A percentile compares a stretch with the other conserved stretches of the same genome.
Conservation (phyloP, 2,113 vertebrate species). For the Odobenus rosmarus region DNA sequence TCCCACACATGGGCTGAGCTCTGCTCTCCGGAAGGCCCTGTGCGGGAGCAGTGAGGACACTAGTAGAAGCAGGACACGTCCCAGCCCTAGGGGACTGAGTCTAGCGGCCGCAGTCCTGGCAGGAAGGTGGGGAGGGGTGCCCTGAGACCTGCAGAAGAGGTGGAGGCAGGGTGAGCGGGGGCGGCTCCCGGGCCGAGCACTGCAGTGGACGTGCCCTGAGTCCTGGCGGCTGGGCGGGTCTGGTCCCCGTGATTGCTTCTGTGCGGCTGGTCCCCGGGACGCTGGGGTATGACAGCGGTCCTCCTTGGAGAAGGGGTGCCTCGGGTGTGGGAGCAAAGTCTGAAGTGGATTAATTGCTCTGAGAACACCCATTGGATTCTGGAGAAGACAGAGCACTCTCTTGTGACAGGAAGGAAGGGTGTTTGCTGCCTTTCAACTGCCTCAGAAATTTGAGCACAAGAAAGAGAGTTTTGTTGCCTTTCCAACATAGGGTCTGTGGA, state of each 20-base stretch:
- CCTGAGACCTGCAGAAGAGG: background rate
- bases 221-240: too few species aligned
- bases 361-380: background rate
- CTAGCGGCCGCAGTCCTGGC: rapidly evolving
- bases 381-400: too few species aligned
- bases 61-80: background rate
- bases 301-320: background rate
- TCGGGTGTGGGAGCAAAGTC: background rate
- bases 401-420: background rate
- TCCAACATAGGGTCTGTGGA: background rate
- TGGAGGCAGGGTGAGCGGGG: background rate
- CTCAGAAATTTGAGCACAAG: background rate
- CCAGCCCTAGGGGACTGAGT: background rate
- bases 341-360: background rate
- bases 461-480: background rate
- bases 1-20: rapidly evolving
- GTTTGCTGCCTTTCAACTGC: background rate
- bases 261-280: too few species aligned
- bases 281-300: too few species aligned
- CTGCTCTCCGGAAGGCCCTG: background rate
- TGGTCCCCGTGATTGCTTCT: too few species aligned
- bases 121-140: background rate
- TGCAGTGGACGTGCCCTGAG: too few species aligned
- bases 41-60: background rate
- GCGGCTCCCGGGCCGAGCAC: background rate